Base-by-base conservation (phyloP, 2,113 vertebrate species). In the Phyllostomus discolor region DNA sequence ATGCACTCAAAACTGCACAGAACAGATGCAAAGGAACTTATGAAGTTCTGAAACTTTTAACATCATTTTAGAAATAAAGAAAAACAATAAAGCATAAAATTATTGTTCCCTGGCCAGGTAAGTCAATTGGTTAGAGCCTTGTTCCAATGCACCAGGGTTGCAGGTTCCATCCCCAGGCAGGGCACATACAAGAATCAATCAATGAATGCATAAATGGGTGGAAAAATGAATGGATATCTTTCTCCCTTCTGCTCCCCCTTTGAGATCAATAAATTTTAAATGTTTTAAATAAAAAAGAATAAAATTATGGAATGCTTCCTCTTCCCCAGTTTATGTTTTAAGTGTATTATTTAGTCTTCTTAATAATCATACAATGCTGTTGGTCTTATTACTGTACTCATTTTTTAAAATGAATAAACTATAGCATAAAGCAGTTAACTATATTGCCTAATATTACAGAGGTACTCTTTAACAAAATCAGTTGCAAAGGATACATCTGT, bases 1-100 rank as follows among this genome's bases (percentile, higher is more conserved):
- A 54, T 17, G 5, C 31, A 88, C 79, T 90, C 70, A 92, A 86
- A 96, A 96, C 85, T 90, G 76, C 10, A 66, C 3, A 54, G 59
- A 88, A 28, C 43, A 38, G 43, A 88, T 9, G 64, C n/a, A 97
- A 83, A 94, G 57, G n/a, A 96, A 94, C 33, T 41, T 52, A 88
- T 48, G 26, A 93, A 88, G n/a, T 84, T 95, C 82, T 94, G 19
- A 90, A 91, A 73, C 54, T 79, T 93, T 57, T 80, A 78, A 46
- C 38, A 64, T 31, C 64, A 41, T 54, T 79, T 52, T 70, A 11
- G 69, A 92, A 94, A 86, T 76, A 50, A 84, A 90, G 26, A 90
- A 90, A 88, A 92, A 80, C 5, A 75, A 81, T 85, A 81, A 90
- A 57, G 24, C 95, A 73, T 69, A 85, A 89, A 95, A 73, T 85